Percentiles rank a stretch among this genome's conserved stretches.
These are phyloP conservation scores for Cataglyphis cursor DNA, from an alignment of 2,888 invertebrate species.

Conservation along the genomic window DNA sequence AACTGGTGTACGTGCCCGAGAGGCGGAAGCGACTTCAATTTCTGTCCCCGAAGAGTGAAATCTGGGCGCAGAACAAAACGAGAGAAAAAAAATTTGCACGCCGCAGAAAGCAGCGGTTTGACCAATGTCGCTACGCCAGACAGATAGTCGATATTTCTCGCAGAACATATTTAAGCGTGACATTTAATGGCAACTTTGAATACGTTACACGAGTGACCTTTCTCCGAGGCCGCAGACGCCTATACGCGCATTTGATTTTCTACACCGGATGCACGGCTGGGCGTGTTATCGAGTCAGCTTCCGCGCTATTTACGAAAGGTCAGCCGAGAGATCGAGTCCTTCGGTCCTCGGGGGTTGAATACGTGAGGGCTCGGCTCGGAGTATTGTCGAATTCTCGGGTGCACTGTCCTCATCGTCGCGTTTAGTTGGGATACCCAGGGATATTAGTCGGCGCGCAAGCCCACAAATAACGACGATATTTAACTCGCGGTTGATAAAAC, in stretches of 20 bases:
- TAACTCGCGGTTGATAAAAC: slow-evolving; percentile 7
- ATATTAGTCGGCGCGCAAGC: slow-evolving; percentile 39
- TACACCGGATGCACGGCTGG: slow-evolving; percentile 46
- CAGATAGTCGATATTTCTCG: slow-evolving; percentile 52
- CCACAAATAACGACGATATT: slow-evolving; percentile 41
- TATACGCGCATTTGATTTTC: slow-evolving; percentile 45
- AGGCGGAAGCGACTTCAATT: slow-evolving; percentile 46
- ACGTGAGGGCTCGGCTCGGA: slow-evolving; percentile 50
- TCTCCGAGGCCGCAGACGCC: slow-evolving; percentile 29
- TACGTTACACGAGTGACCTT: slow-evolving; percentile 52
- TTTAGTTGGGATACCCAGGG: slow-evolving; percentile 33
- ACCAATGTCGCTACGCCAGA: slow-evolving; percentile 9
- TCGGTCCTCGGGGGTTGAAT: slow-evolving; percentile 47
- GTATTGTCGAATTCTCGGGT: slow-evolving; percentile 45
- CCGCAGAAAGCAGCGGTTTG: slow-evolving; percentile 5
- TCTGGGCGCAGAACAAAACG: slow-evolving; percentile 28
- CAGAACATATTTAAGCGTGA: slow-evolving; percentile 54
- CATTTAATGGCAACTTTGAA: slow-evolving; percentile 42
- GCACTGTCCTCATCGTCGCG: background rate
- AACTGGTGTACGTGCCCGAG: slow-evolving; percentile 65
- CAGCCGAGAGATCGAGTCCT: slow-evolving; percentile 44
- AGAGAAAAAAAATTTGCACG: slow-evolving; percentile 52
- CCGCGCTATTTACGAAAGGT: slow-evolving; percentile 63
- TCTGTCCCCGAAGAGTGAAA: slow-evolving; percentile 37
- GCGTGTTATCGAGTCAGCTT: slow-evolving; percentile 58